Base-by-base conservation (phyloP, 2,797 vertebrate species). In the Gymnocypris eckloni region DNA sequence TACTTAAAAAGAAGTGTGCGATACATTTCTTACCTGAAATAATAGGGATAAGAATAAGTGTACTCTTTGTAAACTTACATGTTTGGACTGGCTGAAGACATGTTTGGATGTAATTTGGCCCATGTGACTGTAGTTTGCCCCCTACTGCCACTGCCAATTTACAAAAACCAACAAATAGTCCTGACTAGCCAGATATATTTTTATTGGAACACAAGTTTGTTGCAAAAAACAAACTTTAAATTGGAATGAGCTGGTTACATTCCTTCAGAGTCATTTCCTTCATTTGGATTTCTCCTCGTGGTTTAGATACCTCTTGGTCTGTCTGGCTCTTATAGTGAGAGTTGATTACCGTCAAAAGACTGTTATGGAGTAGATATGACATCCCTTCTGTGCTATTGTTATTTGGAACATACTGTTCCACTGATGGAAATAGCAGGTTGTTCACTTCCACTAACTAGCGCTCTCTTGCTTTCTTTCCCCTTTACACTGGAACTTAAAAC, bases 391-490 rank as follows among this genome's bases (percentile, higher is more conserved):
- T 89, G 87, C 92, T 90, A 88, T 93, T 94, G 92, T 93, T 93
- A 89, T 93, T 92, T 90, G 88, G 91, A 92, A 94, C 92, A 91
- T 91, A 88, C 90, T 92, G 93, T 92, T 91, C 87, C 86, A 87
- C 61, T 89, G 86, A 87, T 86, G 88, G 87, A 89, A 91, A 91
- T 89, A 88, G 87, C 87, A 88, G 81, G 86, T 87, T 89, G 66
- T 84, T 89, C 75, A 54, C 11, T 72, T 86, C 54, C 70, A 89
- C 48, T 61, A 45, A 89, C 48, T 61, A 45, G 73, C 52, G 45
- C 77, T 87, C 59, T 79, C 45, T 66, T 28, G 20, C 4, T 67
- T 83, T 28, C 16, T 66, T 64, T 54, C 6, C 12, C 52, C 25
- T 79, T 52, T 33, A 39, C 45, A 33, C 16, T 56, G 16, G 18